Percentiles rank a stretch among this genome's conserved stretches.
These are phyloP conservation scores for Thereva nobilitata DNA, from an alignment of 2,888 invertebrate genomes.

Conservation along the genomic window DNA sequence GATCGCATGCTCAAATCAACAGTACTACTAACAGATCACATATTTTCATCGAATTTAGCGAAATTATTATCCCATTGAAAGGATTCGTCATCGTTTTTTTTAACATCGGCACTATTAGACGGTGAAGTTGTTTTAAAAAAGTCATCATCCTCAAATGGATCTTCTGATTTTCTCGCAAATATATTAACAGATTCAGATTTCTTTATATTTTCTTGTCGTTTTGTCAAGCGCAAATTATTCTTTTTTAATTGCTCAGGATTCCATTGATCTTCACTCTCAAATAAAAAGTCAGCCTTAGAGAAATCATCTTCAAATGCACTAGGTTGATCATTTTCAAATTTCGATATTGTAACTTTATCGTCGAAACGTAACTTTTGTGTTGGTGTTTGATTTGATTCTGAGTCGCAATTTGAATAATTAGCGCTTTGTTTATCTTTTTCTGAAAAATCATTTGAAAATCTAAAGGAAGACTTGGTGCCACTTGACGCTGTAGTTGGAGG, in stretches of 20 bases:
- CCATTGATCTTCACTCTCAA: constrained; percentile 56
- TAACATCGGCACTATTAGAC: constrained; percentile 35
- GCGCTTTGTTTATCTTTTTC: constrained; percentile 53
- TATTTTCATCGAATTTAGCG: constrained; percentile 59
- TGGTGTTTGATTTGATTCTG: constrained; percentile 44
- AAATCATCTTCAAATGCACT: constrained; percentile 64
- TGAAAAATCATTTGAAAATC: constrained; percentile 68
- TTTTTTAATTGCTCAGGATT: constrained; percentile 44
- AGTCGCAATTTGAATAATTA: constrained; percentile 40
- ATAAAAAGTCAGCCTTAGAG: constrained; percentile 58
- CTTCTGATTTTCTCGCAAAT: constrained; percentile 82
- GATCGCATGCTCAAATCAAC: constrained; percentile 1
- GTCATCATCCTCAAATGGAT: constrained; percentile 88
- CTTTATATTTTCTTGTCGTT: constrained; percentile 69
- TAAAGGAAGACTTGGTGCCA: constrained; percentile 56
- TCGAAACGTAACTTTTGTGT: constrained; percentile 64
- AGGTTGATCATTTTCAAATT: constrained; percentile 53
- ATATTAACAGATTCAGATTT: constrained; percentile 91
- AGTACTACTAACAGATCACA: constrained; percentile 53
- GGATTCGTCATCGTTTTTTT: constrained; percentile 34
- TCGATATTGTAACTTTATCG: constrained; percentile 68
- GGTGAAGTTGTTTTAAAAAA: constrained; percentile 67
- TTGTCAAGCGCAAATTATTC: constrained; percentile 23
- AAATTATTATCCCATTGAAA: constrained; percentile 58
- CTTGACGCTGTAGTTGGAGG: constrained; percentile 45